phyloP scores from a whole-genome alignment of 2,113 vertebrate species.

The Sarotherodon lohbergeri region DNA sequence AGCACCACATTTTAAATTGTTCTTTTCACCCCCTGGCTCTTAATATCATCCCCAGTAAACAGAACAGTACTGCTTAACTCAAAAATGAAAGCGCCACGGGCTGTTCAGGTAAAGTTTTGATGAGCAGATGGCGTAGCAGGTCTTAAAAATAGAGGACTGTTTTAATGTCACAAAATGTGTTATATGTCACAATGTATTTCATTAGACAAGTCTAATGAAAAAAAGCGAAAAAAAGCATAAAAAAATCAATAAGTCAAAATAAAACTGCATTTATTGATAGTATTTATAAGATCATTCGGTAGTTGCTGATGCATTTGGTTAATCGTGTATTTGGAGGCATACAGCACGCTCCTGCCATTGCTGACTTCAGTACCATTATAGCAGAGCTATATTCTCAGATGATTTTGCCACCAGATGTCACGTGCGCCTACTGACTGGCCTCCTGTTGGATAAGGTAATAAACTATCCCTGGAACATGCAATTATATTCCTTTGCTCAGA shows the following conservation, averaged over 20 bases:
- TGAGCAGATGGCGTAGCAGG: background rate
- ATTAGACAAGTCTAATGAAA: background rate
- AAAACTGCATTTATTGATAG: background rate
- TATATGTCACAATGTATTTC: background rate
- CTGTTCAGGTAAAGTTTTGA: slow-evolving; percentile 11
- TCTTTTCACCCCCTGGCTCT: background rate
- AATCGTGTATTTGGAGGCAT: background rate
- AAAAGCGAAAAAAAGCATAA: background rate
- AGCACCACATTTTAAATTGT: slow-evolving; percentile 10
- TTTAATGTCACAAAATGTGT: background rate
- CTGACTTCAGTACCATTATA: background rate
- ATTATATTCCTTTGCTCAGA: background rate
- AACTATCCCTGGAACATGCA: background rate
- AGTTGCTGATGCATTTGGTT: background rate
- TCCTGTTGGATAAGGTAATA: background rate
- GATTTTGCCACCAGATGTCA: background rate
- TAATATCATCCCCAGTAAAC: slow-evolving; percentile 7
- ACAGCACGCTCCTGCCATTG: background rate
- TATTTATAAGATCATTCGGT: background rate
- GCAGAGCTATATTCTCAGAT: background rate
- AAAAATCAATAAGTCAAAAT: background rate
- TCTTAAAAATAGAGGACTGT: background rate
- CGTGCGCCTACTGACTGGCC: background rate
- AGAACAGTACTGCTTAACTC: background rate
- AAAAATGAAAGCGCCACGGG: background rate